phyloP scores from a whole-genome alignment of 2,888 invertebrate genomes.

The Drosophila mettleri region DNA sequence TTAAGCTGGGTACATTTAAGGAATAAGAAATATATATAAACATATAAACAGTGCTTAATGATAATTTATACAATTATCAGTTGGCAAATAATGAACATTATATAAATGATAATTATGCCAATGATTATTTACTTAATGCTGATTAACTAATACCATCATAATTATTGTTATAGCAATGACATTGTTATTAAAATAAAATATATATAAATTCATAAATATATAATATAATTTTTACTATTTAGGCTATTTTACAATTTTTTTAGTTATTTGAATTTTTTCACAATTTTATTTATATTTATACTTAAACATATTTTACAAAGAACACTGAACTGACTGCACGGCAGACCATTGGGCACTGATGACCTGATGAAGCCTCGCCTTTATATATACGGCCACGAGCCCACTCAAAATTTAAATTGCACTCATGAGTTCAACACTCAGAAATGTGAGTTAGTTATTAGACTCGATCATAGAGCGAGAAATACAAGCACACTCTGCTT shows the following conservation, averaged over 20 bases:
- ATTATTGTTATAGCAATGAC: too few species aligned
- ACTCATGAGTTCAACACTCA: neutral
- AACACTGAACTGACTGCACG: neutral
- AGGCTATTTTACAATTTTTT: too few species aligned
- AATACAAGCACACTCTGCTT: neutral
- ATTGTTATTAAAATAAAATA: too few species aligned
- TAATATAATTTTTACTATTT: neutral
- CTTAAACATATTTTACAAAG: neutral
- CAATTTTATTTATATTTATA: too few species aligned
- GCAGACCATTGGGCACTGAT: too few species aligned
- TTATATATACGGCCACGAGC: neutral
- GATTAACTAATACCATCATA: too few species aligned
- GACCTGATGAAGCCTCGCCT: neutral
- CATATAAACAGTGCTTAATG: too few species aligned
- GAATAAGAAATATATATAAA: neutral
- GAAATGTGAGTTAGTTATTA: neutral
- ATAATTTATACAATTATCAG: too few species aligned
- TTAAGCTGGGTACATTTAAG: neutral
- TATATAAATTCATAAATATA: neutral
- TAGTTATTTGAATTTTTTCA: too few species aligned
- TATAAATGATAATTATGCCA: neutral
- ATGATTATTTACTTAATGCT: too few species aligned
- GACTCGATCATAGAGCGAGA: neutral
- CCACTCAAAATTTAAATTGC: neutral
- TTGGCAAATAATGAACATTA: neutral